Conservation (phyloP, 2,888 invertebrate genomes). For the Macroteleia sp. region DNA sequence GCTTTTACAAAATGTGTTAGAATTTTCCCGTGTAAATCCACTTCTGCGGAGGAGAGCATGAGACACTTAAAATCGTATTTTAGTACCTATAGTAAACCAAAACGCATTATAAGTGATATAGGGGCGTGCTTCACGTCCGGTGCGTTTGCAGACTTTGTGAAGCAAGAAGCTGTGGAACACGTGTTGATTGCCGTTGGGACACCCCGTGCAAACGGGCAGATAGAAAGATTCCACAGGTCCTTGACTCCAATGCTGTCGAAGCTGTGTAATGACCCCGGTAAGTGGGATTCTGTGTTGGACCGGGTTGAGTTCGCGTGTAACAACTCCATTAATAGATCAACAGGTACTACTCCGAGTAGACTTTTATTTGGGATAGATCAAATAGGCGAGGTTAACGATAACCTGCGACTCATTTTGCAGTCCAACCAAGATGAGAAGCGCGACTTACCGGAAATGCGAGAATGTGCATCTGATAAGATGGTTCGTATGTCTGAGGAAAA, state of each 20-base stretch:
- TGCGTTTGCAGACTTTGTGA: conserved; percentile 73
- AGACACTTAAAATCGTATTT: conserved; percentile 71
- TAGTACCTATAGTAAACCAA: conserved; percentile 70
- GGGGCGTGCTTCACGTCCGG: conserved; percentile 77
- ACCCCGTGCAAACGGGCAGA: conserved; percentile 77
- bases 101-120: conserved; percentile 76
- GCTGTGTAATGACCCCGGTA: conserved; percentile 19
- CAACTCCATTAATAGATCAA: conserved; percentile 52
- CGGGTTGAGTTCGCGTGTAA: conserved; percentile 65
- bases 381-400: too few species aligned
- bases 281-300: conserved; percentile 3
- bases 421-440: too few species aligned
- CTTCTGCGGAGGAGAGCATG: conserved; percentile 67
- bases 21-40: conserved; percentile 24
- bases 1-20: conserved; percentile 57
- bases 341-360: conserved; percentile 67
- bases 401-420: too few species aligned
- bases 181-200: conserved; percentile 70
- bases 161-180: conserved; percentile 68
- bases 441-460: too few species aligned
- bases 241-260: conserved; percentile 37
- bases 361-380: conserved; percentile 72
- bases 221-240: conserved; percentile 74
- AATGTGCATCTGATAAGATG: too few species aligned
- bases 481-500: too few species aligned